phyloP scores from a whole-genome alignment of 2,888 invertebrate species.

The Neocrepidodera transversa region DNA sequence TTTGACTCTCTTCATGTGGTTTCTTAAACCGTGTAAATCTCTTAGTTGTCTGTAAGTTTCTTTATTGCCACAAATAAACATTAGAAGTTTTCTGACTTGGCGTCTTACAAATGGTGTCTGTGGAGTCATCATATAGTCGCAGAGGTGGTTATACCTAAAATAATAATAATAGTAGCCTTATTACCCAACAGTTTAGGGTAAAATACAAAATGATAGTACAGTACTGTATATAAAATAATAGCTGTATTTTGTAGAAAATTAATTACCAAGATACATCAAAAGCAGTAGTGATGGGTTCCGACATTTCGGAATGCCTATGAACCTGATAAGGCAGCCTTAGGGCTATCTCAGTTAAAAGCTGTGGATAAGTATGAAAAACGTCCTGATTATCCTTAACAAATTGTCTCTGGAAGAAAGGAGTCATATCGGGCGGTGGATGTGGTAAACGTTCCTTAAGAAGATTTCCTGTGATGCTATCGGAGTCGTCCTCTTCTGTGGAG shows the following conservation, averaged over 20 bases:
- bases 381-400: slow-evolving; percentile 93
- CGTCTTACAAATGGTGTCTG: slow-evolving; percentile 88
- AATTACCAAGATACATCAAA: slow-evolving; percentile 70
- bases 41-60: slow-evolving; percentile 94
- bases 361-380: slow-evolving; percentile 92
- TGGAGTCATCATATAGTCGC: slow-evolving; percentile 83
- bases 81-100: slow-evolving; percentile 89
- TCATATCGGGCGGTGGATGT: slow-evolving; percentile 90
- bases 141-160: slow-evolving; percentile 71
- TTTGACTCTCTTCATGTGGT: slow-evolving; percentile 76
- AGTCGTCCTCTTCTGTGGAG: slow-evolving; percentile 58
- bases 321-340: slow-evolving; percentile 93
- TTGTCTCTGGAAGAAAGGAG: slow-evolving; percentile 91
- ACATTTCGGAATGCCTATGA: slow-evolving; percentile 73
- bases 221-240: too few relatives aligned
- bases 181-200: too few relatives aligned
- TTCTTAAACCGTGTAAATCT: slow-evolving; percentile 91
- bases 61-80: slow-evolving; percentile 93
- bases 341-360: slow-evolving; percentile 94
- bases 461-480: slow-evolving; percentile 65
- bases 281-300: slow-evolving; percentile 60
- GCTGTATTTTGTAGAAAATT: not conserved
- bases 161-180: not conserved
- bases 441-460: slow-evolving; percentile 83
- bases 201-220: too few relatives aligned